Conservation (phyloP, 2,888 invertebrate genomes). For the Archips xylosteana region DNA sequence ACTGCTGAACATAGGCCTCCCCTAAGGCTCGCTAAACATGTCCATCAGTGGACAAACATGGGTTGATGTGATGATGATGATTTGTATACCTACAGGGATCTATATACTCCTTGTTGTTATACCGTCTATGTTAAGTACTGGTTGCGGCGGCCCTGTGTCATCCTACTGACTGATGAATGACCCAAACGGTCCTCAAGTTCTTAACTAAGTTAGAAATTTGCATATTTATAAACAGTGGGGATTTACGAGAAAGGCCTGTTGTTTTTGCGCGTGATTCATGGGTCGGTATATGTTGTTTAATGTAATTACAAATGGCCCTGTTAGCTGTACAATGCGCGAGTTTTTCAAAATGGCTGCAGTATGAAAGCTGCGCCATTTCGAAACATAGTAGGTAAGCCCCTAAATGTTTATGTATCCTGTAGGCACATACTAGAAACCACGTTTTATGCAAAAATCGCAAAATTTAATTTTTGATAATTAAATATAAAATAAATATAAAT, state of each 20-base stretch:
- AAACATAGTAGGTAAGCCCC: no score
- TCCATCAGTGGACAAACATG: no score
- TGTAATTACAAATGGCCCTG: background rate
- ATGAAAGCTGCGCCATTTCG: no score
- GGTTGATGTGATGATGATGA: no score
- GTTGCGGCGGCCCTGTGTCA: background rate
- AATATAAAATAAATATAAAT: no score
- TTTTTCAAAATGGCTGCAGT: no score
- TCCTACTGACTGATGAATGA: conserved; percentile 3
- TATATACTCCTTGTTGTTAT: background rate
- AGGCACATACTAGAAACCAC: no score
- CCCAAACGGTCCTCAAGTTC: background rate
- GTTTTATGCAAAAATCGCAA: no score
- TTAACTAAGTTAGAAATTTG: background rate
- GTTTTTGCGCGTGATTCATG: background rate
- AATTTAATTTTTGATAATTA: no score
- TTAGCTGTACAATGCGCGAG: no score
- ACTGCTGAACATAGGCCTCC: background rate
- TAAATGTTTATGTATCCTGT: no score
- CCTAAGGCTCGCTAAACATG: background rate
- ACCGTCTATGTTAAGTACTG: background rate
- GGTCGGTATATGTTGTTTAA: background rate
- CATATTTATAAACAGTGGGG: background rate
- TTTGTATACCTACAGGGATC: no score
- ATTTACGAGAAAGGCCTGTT: background rate